A percentile compares a stretch with the other conserved stretches of the same genome.
These are phyloP conservation scores for Drosophila recens DNA, from an alignment of 2,888 invertebrate genomes.

Conservation along the genomic window DNA sequence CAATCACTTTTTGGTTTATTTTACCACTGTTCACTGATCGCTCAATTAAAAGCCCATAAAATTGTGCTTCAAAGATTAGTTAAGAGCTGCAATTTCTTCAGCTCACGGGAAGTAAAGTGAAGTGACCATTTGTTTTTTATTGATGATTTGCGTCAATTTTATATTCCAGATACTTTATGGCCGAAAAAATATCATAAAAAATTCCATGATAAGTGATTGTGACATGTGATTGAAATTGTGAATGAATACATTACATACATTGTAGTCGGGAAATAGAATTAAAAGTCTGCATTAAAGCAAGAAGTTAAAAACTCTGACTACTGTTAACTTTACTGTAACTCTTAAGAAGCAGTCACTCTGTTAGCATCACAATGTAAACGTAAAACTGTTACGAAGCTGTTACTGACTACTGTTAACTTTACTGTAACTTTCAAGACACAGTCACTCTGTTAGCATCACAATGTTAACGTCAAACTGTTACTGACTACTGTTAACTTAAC, in stretches of 20 bases:
- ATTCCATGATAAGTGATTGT: slow-evolving; percentile 9
- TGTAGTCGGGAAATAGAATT: too few species aligned
- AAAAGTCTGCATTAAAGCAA: not conserved
- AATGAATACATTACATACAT: slow-evolving; percentile 8
- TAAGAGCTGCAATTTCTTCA: slow-evolving; percentile 13
- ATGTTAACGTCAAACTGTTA: too few species aligned
- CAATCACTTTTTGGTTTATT: slow-evolving; percentile 9
- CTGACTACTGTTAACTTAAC: not conserved
- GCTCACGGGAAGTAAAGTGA: not conserved
- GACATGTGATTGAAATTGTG: slow-evolving; percentile 13
- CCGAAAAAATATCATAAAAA: slow-evolving; percentile 18
- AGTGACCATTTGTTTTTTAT: slow-evolving; percentile 15
- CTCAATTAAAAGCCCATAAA: slow-evolving; percentile 14
- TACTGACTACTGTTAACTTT: too few species aligned
- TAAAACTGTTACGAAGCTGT: too few species aligned
- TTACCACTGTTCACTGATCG: not conserved
- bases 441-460: too few species aligned
- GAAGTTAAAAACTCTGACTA: not conserved
- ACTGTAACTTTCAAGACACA: too few species aligned
- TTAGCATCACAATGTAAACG: too few species aligned
- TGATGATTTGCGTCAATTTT: slow-evolving; percentile 16
- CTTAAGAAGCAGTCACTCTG: too few species aligned
- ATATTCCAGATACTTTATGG: slow-evolving; percentile 3
- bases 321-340: not conserved
- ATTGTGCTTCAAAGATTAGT: slow-evolving; percentile 22